These are phyloP conservation scores for Caerostris extrusa DNA, from an alignment of 1,140 invertebrate genomes.

Conservation along the genomic window DNA sequence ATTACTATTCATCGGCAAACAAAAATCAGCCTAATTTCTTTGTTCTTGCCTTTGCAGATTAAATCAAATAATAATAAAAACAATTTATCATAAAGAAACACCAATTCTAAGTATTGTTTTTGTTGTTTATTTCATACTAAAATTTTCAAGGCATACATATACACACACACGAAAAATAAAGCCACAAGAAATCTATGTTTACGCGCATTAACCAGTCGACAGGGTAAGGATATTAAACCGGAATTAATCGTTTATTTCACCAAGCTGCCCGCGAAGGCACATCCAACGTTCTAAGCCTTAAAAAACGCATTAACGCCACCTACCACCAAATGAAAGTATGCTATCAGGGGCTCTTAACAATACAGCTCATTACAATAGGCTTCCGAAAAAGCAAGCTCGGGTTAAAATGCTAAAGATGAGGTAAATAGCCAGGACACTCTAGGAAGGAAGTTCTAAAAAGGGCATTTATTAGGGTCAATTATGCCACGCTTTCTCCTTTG, in stretches of 20 bases:
- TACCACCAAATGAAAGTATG: neutral
- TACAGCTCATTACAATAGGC: neutral
- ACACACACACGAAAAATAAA: neutral
- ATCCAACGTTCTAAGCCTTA: neutral
- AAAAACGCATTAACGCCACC: neutral
- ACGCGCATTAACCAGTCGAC: neutral
- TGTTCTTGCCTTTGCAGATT: no score
- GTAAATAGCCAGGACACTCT: neutral
- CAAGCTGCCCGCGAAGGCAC: neutral
- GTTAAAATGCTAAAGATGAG: neutral
- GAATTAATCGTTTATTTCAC: conserved; percentile 24
- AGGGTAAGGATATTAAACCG: conserved; percentile 1
- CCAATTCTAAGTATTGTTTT: no score
- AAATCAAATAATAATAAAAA: no score
- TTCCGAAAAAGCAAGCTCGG: neutral
- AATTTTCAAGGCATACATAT: no score
- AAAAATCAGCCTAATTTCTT: no score
- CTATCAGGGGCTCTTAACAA: neutral
- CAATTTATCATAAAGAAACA: no score
- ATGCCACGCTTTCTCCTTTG: conserved; percentile 14
- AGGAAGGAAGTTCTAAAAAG: neutral
- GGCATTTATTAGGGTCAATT: neutral
- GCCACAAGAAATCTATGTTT: conserved; percentile 11
- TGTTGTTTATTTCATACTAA: no score
- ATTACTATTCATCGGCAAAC: no score